Base-by-base conservation (phyloP, 2,888 invertebrate genomes). In the Cerceris rybyensis region DNA sequence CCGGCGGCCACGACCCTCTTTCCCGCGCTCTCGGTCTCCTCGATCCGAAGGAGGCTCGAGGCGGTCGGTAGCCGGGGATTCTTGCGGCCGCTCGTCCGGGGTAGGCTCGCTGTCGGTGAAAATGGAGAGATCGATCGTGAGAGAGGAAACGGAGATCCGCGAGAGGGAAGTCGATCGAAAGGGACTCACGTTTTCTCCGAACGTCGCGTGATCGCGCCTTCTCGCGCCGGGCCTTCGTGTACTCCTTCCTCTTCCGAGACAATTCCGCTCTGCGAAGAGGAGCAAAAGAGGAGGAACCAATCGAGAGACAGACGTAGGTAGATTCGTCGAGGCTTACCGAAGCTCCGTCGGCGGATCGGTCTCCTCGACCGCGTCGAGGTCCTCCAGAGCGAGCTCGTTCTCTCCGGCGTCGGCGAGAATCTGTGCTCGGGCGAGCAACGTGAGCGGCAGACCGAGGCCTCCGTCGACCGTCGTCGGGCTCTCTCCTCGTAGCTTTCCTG, bases 1-100 rank as follows among this genome's bases (percentile, higher is more conserved):
- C 93, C 93, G 64, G 93, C 93, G 5, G 97, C 96, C 0, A 96
- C 94, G 0, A 95, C 94, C 88, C 94, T 96, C 41, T 96, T 94
- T 11, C 97, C 97, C 88, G 95, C 94, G 0, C 93, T 93, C 70
- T 93, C 91, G n/a, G 94, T 94, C 73, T 94, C 94, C 58, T 94
- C 92, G 57, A 96, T 94, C 60, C 94, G 93, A 14, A 96, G 88
- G 82, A 94, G 93, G 50, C 93, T 94, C 0, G 96, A 95, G 0
- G 96, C 93, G 2, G 94, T 93, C 9, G 94, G 94, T 85, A 95
- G 92, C 28, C 93, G 93, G 2, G 91, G 88, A 88, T 94, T 94
- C 6, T 93, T 92, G 2, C 95, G 95, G 7, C 93, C 94, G 0
- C 93, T 92, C 59, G 95, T 52, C 8, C 74, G 58, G 0, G 93